A percentile compares a stretch with the other conserved stretches of the same genome.
Evolutionary conservation across 2,888 invertebrate genomes (phyloP).

Genomic region (Unio delphinus): DNA sequence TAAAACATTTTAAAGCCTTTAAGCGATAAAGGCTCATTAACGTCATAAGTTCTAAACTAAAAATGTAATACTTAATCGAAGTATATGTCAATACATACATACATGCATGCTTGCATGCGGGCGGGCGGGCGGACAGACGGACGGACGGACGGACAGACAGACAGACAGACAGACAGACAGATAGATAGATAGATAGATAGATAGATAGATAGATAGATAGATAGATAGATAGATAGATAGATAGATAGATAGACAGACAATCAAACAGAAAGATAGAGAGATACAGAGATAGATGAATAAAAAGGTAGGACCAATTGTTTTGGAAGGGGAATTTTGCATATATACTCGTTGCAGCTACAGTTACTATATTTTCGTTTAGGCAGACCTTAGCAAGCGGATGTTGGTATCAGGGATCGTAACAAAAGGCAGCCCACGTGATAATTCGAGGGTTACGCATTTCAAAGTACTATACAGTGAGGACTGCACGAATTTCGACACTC

Average conservation of each 20-base stretch:
- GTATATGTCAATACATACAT: too few relatives aligned
- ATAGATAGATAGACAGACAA: neutral
- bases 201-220: neutral
- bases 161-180: too few relatives aligned
- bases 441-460: constrained; percentile 64
- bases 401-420: constrained; percentile 66
- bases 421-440: constrained; percentile 61
- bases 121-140: too few relatives aligned
- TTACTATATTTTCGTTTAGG: constrained; percentile 31
- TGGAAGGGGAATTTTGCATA: too few relatives aligned
- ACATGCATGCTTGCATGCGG: too few relatives aligned
- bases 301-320: neutral
- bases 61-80: too few relatives aligned
- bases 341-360: too few relatives aligned
- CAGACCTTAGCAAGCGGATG: constrained; percentile 57
- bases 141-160: too few relatives aligned
- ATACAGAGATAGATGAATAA: neutral
- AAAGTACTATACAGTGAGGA: constrained; percentile 63
- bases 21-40: too few relatives aligned
- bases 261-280: neutral
- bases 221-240: neutral
- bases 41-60: too few relatives aligned
- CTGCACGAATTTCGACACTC: constrained; percentile 58
- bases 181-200: neutral
- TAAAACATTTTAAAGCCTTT: neutral